Base-by-base conservation (phyloP, 1,140 invertebrate genomes). In the Linepithema humile region DNA sequence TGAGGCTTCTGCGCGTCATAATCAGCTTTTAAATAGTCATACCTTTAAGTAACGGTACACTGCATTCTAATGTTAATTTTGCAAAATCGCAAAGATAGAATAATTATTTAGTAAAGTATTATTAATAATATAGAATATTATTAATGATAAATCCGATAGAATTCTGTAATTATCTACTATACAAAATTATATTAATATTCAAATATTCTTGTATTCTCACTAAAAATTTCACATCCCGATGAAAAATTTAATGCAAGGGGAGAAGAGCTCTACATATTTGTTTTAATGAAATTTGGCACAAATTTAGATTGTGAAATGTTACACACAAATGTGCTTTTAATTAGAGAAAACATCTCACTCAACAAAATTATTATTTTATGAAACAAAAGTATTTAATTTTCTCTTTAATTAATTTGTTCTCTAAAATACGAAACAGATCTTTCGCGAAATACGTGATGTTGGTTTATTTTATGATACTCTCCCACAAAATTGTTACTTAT, bases 31-130 rank as follows among this genome's bases (percentile, higher is more conserved):
- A 35, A 12, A 0, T 62, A 50, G n/a, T 4, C 15, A 12, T 7
- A 4, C 5, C 4, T 3, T 1, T n/a, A n/a, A n/a, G n/a, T n/a
- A n/a, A 62, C 26, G 17, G 9, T 4, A 23, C 20, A 67, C n/a
- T 50, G 17, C 17, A 15, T 29, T 15, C 3, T 29, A 53, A 40
- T 40, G 1, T 5, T 20, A n/a, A 3, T 43, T 40, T 17, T 9
- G 48, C 15, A 5, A 38, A 69, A 69, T 1, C 23, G 23, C 17
- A 17, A 69, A 32, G 6, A 55, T 65, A 7, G 2, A 10, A 62
- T 32, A 77, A 77, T 12, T 17, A 26, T 26, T 77, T 26, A 35
- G 48, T 48, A 48, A 64, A n/a, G n/a, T n/a, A n/a, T n/a, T n/a
- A n/a, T n/a, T n/a, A n/a, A n/a, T n/a, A n/a, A n/a, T n/a, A n/a